Conservation (phyloP, 2,113 vertebrate species). For the Lophura nycthemera region DNA sequence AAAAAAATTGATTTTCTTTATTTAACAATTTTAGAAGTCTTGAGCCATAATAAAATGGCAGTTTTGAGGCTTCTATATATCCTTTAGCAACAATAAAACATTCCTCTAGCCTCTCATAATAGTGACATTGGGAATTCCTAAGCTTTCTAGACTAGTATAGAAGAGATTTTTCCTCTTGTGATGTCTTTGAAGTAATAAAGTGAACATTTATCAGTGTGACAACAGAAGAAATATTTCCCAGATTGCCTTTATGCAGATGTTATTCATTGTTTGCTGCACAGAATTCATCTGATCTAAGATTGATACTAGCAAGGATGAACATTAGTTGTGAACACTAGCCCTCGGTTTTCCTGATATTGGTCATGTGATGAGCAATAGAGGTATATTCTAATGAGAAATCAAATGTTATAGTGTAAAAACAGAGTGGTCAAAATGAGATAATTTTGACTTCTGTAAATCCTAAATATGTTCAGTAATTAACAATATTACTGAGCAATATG, state of each 20-base stretch:
- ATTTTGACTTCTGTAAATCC: not conserved
- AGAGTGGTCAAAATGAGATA: not conserved
- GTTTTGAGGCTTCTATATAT: not conserved
- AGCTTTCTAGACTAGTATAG: not conserved
- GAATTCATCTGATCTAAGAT: not conserved
- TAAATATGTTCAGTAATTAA: not conserved
- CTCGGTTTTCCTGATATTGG: not conserved
- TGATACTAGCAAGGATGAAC: not conserved
- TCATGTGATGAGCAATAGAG: rapidly evolving
- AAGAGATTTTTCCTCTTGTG: not conserved
- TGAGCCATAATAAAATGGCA: not conserved
- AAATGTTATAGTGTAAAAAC: not conserved
- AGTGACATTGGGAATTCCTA: not conserved
- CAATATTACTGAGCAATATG: too few species aligned
- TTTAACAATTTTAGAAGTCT: constrained; percentile 27
- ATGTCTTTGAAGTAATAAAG: not conserved
- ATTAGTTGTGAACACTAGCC: rapidly evolving
- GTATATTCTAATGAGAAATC: not conserved
- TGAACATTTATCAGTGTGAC: not conserved
- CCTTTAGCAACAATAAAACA: constrained; percentile 20
- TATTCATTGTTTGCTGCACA: not conserved
- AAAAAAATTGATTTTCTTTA: not conserved
- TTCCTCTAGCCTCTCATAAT: not conserved
- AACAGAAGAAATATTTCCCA: not conserved
- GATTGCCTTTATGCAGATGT: not conserved